These are phyloP conservation scores for Abramis brama DNA, from an alignment of 2,113 vertebrate genomes.

Conservation along the genomic window DNA sequence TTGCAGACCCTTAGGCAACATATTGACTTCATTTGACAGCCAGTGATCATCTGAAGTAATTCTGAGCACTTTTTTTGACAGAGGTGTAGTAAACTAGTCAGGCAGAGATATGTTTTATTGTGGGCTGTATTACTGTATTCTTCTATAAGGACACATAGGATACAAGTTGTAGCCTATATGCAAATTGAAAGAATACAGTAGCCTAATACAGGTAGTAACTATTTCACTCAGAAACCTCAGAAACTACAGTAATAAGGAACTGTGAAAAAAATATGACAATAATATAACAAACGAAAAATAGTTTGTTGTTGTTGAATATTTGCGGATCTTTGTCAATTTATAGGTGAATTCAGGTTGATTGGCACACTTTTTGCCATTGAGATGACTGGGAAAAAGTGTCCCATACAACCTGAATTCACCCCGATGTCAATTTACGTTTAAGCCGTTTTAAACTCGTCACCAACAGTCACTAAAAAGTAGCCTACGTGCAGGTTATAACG, in stretches of 20 bases:
- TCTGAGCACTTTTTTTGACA: neutral
- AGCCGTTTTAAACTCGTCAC: neutral
- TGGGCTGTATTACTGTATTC: neutral
- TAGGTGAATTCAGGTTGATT: too few relatives aligned
- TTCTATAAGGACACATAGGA: neutral
- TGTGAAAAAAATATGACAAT: neutral
- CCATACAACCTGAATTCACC: too few relatives aligned
- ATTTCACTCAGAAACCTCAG: conserved; percentile 27
- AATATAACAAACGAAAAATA: neutral
- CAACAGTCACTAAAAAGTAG: neutral
- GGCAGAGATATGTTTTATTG: neutral
- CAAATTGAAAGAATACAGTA: neutral
- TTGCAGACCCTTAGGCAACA: neutral
- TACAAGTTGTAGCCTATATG: neutral
- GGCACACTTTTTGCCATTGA: too few relatives aligned
- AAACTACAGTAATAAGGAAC: neutral
- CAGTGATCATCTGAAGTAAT: neutral
- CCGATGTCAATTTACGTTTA: too few relatives aligned
- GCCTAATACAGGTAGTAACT: neutral
- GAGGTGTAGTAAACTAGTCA: neutral
- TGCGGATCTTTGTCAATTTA: neutral
- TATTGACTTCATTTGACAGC: neutral
- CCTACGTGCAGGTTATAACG: neutral
- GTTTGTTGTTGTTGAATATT: neutral
- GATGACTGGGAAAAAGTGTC: too few relatives aligned